Evolutionary conservation across 2,797 vertebrate genomes (phyloP), one percentile per base, ranked within the genome.

Genomic region (Neostethus bicornis): DNA sequence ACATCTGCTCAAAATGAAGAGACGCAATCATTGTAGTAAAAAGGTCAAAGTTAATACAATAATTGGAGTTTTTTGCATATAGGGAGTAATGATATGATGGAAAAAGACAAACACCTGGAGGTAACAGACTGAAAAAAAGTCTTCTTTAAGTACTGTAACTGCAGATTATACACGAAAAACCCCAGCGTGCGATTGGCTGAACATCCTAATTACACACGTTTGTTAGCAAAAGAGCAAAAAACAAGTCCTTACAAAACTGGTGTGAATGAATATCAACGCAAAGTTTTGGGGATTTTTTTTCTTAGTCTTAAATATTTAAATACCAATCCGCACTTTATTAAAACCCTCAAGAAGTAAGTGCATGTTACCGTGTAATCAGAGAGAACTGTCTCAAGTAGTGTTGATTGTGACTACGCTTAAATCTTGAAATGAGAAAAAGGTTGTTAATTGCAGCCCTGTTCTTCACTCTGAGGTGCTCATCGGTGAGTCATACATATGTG

Each of bases 171-270:
- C n/a, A n/a, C n/a, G n/a, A 24, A 43, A 23, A 16, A 9, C 21
- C 50, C 14, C 24, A 46, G 7, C 9, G n/a, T 4, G 24, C 43
- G 16, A 32, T 41, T 32, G 6, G 9, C 19, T 4, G 2, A 3
- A 37, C 23, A 29, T 14, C 4, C 39, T 19, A 39, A 43, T 23
- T 23, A 31, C 8, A 35, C 10, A 37, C 11, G 3, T 11, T 6
- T 46, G 4, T 11, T n/a, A 3, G 7, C 17, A 7, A n/a, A 53
- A 45, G 7, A n/a, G 4, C 9, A 2, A 1, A 1, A 48, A 46
- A 51, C 16, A 67, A 14, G 46, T 51, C 45, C 46, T 34, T 13
- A 44, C 60, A 52, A 19, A 16, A n/a, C n/a, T n/a, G 9, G 37
- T 10, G 7, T 0, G 17, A 23, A 17, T n/a, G n/a, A 32, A 45